These are phyloP conservation scores for Leptodactylus fallax DNA, from an alignment of 2,797 vertebrate species.

Conservation along the genomic window DNA sequence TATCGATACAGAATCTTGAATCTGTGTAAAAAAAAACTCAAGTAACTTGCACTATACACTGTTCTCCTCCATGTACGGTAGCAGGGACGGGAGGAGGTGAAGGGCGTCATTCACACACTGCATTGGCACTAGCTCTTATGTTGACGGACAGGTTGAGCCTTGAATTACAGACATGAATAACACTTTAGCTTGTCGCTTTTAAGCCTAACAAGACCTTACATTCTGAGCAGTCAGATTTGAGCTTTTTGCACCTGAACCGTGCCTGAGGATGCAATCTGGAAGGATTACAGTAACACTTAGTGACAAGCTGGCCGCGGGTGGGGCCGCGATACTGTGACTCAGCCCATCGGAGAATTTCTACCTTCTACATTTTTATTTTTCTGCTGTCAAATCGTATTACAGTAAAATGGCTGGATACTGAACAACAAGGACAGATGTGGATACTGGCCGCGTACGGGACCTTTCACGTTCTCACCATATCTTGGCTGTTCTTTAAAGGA, in stretches of 20 bases:
- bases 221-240: conserved; percentile 73
- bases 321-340: conserved; percentile 76
- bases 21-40: too few species aligned
- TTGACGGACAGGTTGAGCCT: conserved; percentile 71
- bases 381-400: conserved; percentile 80
- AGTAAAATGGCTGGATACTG: conserved; percentile 75
- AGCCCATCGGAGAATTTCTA: conserved; percentile 72
- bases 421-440: conserved; percentile 67
- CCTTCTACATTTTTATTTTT: conserved; percentile 78
- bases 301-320: conserved; percentile 82
- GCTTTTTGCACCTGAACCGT: conserved; percentile 76
- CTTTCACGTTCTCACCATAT: too few species aligned
- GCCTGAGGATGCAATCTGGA: conserved; percentile 77
- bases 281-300: conserved; percentile 87
- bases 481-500: too few species aligned
- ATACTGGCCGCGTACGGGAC: neutral
- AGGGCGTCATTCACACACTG: neutral
- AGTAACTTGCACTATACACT: too few species aligned
- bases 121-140: conserved; percentile 69
- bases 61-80: neutral
- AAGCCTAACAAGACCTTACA: conserved; percentile 77
- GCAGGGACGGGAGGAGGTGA: neutral
- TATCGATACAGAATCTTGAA: too few species aligned
- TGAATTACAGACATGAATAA: conserved; percentile 70
- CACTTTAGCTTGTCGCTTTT: conserved; percentile 71